phyloP scores from a whole-genome alignment of 2,888 invertebrate genomes.

The Imbricaverruca yamaguchii region DNA sequence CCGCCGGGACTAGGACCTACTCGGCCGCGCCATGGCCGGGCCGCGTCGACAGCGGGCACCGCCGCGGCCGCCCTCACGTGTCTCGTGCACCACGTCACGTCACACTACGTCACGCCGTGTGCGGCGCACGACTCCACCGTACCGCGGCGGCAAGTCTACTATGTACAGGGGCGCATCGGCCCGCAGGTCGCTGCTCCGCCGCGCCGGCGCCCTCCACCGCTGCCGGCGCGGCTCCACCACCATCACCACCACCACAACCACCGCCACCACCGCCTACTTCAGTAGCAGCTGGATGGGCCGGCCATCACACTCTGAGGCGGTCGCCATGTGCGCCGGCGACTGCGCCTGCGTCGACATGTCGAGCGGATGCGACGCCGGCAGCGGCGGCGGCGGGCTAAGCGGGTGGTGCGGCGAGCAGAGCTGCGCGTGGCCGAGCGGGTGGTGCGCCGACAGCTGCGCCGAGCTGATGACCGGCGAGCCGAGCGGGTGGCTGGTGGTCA shows the following conservation, averaged over 20 bases:
- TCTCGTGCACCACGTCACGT: neutral
- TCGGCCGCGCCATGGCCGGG: neutral
- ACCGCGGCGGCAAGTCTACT: neutral
- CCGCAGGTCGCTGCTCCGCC: too few species aligned
- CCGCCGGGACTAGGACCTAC: neutral
- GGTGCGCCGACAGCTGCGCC: too few species aligned
- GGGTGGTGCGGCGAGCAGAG: too few species aligned
- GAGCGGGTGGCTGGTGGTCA: too few species aligned
- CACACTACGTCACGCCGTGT: neutral
- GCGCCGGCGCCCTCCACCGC: too few species aligned
- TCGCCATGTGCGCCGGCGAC: neutral
- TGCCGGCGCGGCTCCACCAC: too few species aligned
- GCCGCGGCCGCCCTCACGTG: too few species aligned
- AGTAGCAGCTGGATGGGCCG: slow-evolving; percentile 15
- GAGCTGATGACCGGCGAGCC: too few species aligned
- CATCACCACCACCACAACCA: too few species aligned
- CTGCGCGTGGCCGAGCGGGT: too few species aligned
- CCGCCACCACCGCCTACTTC: neutral
- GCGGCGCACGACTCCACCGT: neutral
- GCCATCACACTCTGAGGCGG: neutral
- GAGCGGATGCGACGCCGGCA: neutral
- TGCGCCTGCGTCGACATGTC: slow-evolving; percentile 21
- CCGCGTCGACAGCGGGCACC: too few species aligned
- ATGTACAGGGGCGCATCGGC: neutral
- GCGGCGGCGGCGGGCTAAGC: too few species aligned